A percentile compares a stretch with the other conserved stretches of the same genome.
Conservation (phyloP, 2,888 invertebrate species). For the Agonopterix arenella region DNA sequence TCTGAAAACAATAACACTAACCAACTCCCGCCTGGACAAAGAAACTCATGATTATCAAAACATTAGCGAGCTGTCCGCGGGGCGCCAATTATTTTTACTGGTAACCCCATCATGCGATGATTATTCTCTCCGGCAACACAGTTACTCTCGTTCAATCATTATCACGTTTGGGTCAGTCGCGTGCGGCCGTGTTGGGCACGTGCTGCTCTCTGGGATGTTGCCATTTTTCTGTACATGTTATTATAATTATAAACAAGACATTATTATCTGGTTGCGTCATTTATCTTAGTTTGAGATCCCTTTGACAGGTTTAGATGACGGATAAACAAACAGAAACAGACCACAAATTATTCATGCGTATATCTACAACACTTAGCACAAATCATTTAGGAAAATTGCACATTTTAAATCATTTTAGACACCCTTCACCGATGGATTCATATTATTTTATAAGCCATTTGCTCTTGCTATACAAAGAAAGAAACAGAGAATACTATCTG, state of each 20-base stretch:
- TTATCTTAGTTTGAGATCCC: background rate
- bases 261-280: slow-evolving; percentile 3
- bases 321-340: too few species aligned
- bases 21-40: slow-evolving; percentile 39
- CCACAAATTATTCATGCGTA: too few species aligned
- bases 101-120: slow-evolving; percentile 63
- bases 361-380: too few species aligned
- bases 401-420: too few species aligned
- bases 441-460: too few species aligned
- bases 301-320: background rate
- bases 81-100: slow-evolving; percentile 70
- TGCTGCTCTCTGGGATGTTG: slow-evolving; percentile 30
- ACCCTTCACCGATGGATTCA: too few species aligned
- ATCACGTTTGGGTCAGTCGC: slow-evolving; percentile 45
- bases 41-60: slow-evolving; percentile 69
- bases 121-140: slow-evolving; percentile 58
- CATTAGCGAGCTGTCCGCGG: slow-evolving; percentile 66
- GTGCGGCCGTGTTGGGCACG: slow-evolving; percentile 27
- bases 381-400: too few species aligned
- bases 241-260: slow-evolving; percentile 10
- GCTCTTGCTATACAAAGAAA: too few species aligned
- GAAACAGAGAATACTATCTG: too few species aligned
- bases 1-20: slow-evolving; percentile 60
- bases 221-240: slow-evolving; percentile 22
- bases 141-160: slow-evolving; percentile 41